Evolutionary conservation across 23 tunicate genomes (phyloP).

Genomic region (Phallusia fumigata): DNA sequence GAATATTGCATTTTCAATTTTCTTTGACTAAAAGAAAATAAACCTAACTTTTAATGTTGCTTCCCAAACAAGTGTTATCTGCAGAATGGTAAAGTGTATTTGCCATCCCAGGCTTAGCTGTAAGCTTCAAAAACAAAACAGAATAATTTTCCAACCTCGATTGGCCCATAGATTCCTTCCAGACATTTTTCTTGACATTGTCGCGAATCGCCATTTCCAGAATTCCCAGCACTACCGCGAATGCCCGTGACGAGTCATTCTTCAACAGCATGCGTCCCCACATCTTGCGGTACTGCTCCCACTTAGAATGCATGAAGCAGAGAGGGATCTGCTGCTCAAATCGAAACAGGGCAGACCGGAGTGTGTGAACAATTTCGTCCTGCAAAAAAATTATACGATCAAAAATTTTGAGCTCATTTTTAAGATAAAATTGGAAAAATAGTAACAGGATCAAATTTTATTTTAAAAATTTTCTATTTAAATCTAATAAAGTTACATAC

Average conservation of each 20-base stretch:
- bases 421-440: background rate
- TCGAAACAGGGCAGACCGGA: constrained; percentile 54
- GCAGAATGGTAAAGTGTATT: no score
- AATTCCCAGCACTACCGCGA: constrained; percentile 82
- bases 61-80: no score
- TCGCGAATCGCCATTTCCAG: constrained; percentile 86
- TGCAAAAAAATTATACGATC: constrained; percentile 4
- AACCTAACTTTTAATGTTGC: no score
- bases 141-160: constrained; percentile 18
- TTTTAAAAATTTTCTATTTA: background rate
- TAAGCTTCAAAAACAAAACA: background rate
- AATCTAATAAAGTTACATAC: no score
- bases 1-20: no score
- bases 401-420: background rate
- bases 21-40: no score
- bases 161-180: constrained; percentile 74
- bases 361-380: constrained; percentile 70
- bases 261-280: constrained; percentile 77
- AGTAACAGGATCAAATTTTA: no score
- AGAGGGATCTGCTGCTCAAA: constrained; percentile 89
- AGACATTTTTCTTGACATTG: constrained; percentile 60
- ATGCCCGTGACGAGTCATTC: constrained; percentile 71
- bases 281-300: constrained; percentile 88
- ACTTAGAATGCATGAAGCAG: constrained; percentile 88
- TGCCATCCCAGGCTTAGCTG: no score